Evolutionary conservation across 1,140 invertebrate species (phyloP), one percentile per base, ranked within the genome.

Genomic region (Galleria mellonella): DNA sequence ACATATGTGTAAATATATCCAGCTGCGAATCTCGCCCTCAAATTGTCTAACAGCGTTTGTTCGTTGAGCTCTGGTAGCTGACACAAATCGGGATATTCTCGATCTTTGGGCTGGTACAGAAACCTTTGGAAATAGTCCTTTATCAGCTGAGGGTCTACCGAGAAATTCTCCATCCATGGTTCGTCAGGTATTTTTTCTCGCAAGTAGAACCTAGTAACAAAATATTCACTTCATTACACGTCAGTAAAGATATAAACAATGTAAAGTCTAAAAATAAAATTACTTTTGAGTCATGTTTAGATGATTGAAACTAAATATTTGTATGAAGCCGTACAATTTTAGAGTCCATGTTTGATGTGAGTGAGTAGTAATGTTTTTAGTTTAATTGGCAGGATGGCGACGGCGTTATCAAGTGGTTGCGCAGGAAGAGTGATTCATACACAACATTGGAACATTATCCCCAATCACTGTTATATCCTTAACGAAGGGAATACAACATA

Each of bases 1-100:
- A 98, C 97, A 69, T 98, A 98, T 3, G 97, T 98, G 78, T 98
- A 99, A 64, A 98, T 98, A 77, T 97, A 95, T 43, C 95, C 94
- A 60, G 93, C 94, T 12, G 91, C 90, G 87, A 98, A 98, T 60
- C 97, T 89, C 15, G 94, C 94, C 58, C 93, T 90, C 31, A 98
- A 87, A 87, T 98, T 98, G 61, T 97, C 95, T 32, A 99, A 83
- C 32, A 98, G 86, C 0, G 96, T 98, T 83, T 94, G 92, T 81
- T 98, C 97, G 65, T 97, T 98, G 37, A 99, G 88, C 87, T 98
- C 96, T 2, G 96, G 96, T 55, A 98, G 87, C 84, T 97, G 96
- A 78, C 96, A 98, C 42, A 99, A 88, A 85, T 99, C 97, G 5
- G 96, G 94, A 86, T 97, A 98, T 79, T 98, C 96, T 48, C 94